Evolutionary conservation across 2,888 invertebrate genomes (phyloP).

Genomic region (Melieria crassipennis): DNA sequence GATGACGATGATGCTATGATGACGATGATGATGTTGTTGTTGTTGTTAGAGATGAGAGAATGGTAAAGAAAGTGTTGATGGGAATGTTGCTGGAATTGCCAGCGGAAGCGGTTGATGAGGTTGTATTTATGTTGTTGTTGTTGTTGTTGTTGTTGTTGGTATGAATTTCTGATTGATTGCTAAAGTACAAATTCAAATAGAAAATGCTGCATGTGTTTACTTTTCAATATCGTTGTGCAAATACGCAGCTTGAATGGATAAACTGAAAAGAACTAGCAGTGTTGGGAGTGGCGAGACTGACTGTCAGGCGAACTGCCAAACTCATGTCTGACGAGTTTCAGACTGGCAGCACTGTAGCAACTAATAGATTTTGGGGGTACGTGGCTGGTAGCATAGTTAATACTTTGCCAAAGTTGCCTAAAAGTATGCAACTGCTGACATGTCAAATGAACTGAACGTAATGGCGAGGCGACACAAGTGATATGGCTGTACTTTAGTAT

Average conservation of each 20-base stretch:
- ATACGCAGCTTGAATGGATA: constrained; percentile 9
- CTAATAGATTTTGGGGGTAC: no score
- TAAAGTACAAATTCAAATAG: constrained; percentile 40
- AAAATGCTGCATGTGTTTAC: constrained; percentile 35
- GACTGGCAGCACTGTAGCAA: no score
- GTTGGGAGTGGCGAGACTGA: not conserved
- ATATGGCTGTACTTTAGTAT: no score
- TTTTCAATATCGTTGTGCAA: constrained; percentile 37
- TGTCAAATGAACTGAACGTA: no score
- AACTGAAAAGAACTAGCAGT: not conserved
- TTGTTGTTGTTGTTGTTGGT: constrained; percentile 20
- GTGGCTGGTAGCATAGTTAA: no score
- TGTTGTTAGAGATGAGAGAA: no score
- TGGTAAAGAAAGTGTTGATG: not conserved
- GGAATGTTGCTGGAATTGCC: not conserved
- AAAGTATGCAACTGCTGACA: no score
- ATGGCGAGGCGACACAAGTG: no score
- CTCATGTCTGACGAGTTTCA: no score
- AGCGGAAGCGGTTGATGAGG: not conserved
- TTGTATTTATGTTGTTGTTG: constrained; percentile 9
- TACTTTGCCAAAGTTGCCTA: no score
- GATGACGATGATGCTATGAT: not conserved
- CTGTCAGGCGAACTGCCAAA: not conserved
- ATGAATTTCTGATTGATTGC: constrained; percentile 41
- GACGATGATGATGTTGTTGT: constrained; percentile 17